Evolutionary conservation across 2,888 invertebrate species (phyloP).

Genomic region (Physocephala rufipes): DNA sequence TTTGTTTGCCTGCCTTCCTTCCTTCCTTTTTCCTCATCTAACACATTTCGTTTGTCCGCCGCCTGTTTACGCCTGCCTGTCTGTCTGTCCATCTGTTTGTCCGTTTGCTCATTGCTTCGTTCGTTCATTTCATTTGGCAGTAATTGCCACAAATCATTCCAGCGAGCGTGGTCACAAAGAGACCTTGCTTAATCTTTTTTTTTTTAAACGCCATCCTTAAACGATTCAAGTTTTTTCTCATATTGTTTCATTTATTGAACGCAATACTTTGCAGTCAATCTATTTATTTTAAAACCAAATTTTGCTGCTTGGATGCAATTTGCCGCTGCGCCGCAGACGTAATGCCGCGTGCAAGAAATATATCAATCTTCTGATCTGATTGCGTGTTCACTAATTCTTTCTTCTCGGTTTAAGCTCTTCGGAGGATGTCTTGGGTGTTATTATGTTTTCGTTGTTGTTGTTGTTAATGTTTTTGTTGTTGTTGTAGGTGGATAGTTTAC

Average conservation of each 20-base stretch:
- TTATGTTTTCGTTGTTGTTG: not conserved
- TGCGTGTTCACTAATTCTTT: slow-evolving; percentile 43
- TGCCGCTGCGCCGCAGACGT: not conserved
- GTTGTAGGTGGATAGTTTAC: not conserved
- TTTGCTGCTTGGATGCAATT: not conserved
- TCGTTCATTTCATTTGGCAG: slow-evolving; percentile 24
- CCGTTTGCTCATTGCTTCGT: not conserved
- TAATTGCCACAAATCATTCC: slow-evolving; percentile 36
- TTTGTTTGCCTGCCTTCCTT: slow-evolving; percentile 9
- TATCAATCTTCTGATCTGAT: slow-evolving; percentile 44
- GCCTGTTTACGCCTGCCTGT: no score
- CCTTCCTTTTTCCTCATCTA: not conserved
- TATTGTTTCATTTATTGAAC: not conserved
- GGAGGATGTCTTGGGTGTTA: not conserved
- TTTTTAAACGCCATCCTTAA: slow-evolving; percentile 2
- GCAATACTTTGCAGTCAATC: not conserved
- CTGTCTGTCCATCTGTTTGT: not conserved
- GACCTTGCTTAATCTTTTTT: slow-evolving; percentile 11
- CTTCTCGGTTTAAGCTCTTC: not conserved
- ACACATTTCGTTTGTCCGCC: no score
- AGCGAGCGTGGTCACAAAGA: not conserved
- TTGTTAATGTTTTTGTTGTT: not conserved
- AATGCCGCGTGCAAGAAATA: slow-evolving; percentile 43
- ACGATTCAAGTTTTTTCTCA: not conserved
- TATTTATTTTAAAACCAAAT: not conserved